phyloP scores from a whole-genome alignment of 2,113 vertebrate species.

The Callocephalon fimbriatum region DNA sequence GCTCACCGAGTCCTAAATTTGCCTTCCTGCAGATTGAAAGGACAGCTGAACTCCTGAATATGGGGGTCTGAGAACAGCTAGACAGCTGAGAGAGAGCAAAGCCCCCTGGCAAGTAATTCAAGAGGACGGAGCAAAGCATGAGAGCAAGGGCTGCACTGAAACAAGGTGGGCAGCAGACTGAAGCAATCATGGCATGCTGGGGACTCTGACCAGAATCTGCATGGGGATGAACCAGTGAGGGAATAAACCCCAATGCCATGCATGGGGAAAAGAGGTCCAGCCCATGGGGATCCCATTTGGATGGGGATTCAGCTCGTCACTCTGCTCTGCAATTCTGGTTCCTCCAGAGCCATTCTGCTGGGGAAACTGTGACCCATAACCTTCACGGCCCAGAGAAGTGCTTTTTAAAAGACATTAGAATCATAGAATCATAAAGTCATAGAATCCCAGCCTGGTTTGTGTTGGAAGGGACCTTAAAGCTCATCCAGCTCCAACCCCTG shows the following conservation, averaged over 20 bases:
- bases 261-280: not conserved
- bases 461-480: not conserved
- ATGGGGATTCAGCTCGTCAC: not conserved
- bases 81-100: not conserved
- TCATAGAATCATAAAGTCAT: not conserved
- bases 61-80: not conserved
- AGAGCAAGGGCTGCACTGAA: not conserved
- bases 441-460: not conserved
- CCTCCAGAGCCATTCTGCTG: not conserved
- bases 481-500: not conserved
- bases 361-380: not conserved
- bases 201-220: not conserved
- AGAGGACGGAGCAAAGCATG: not conserved
- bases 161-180: not conserved
- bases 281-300: rapidly evolving
- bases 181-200: not conserved
- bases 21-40: not conserved
- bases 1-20: not conserved
- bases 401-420: not conserved
- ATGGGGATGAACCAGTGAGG: not conserved
- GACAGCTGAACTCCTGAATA: not conserved
- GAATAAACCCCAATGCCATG: not conserved
- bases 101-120: not conserved
- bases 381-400: rapidly evolving
- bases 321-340: not conserved